phyloP scores from a whole-genome alignment of 2,113 vertebrate genomes.

The Hippocampus zosterae region DNA sequence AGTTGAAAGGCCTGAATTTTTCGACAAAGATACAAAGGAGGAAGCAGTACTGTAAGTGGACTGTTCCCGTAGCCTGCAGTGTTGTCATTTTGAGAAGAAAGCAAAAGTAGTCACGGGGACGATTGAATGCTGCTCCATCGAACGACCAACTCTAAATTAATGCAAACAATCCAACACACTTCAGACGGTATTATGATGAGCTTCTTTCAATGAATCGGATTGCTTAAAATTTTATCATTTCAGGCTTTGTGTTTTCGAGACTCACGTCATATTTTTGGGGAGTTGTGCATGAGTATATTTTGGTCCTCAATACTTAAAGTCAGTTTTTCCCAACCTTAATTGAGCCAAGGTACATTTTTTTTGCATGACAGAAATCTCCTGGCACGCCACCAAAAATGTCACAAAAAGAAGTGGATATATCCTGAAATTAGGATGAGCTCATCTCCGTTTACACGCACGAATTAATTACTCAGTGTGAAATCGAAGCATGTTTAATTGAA shows the following conservation, averaged over 20 bases:
- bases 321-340: too few species aligned
- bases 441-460: not conserved
- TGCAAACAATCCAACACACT: not conserved
- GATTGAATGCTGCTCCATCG: not conserved
- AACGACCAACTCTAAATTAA: not conserved
- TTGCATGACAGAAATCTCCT: not conserved
- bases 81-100: not conserved
- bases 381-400: not conserved
- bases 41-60: not conserved
- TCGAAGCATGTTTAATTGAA: not conserved
- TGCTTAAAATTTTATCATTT: not conserved
- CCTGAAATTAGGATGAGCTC: not conserved
- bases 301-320: not conserved
- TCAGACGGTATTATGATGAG: not conserved
- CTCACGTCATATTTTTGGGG: too few species aligned
- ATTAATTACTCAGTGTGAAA: not conserved
- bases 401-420: not conserved
- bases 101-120: not conserved
- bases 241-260: too few species aligned
- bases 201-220: not conserved
- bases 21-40: not conserved
- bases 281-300: not conserved
- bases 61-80: not conserved
- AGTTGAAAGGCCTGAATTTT: not conserved
- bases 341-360: not conserved